These are phyloP conservation scores for Panurus biarmicus DNA, from an alignment of 2,113 vertebrate species.

Conservation along the genomic window DNA sequence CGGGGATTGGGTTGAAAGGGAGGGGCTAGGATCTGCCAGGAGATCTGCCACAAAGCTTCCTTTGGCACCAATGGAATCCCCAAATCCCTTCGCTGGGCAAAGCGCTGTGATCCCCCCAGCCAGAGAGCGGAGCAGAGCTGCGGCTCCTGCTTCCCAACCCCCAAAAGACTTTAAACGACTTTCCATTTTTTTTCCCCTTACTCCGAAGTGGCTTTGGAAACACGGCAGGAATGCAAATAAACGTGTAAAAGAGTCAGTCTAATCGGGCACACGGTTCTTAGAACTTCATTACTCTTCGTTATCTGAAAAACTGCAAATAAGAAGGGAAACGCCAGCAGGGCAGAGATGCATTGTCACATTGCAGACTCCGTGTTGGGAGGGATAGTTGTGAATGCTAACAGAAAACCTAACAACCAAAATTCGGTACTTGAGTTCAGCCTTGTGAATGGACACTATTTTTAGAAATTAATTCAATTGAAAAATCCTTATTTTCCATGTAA, in stretches of 20 bases:
- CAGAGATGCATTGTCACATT: background rate
- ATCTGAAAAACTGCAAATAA: conserved; percentile 14
- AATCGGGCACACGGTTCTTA: background rate
- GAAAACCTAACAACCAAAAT: background rate
- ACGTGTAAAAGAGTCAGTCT: background rate
- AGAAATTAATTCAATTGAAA: background rate
- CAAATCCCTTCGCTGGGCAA: background rate
- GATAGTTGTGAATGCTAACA: background rate
- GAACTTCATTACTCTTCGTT: conserved; percentile 7
- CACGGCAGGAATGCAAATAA: background rate
- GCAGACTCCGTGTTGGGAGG: background rate
- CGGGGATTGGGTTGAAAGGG: background rate
- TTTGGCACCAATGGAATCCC: background rate
- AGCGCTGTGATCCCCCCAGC: background rate
- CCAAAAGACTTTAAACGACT: background rate
- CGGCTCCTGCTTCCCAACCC: background rate
- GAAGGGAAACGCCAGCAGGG: background rate
- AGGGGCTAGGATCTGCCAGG: background rate
- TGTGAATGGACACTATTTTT: background rate
- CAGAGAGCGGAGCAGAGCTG: background rate
- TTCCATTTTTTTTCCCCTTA: background rate
- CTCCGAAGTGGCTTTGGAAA: background rate
- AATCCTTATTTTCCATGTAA: background rate
- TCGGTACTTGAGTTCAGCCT: background rate
- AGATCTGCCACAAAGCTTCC: background rate